Evolutionary conservation across 1,140 invertebrate genomes (phyloP), one percentile per base, ranked within the genome.

Genomic region (Drosophila repleta): DNA sequence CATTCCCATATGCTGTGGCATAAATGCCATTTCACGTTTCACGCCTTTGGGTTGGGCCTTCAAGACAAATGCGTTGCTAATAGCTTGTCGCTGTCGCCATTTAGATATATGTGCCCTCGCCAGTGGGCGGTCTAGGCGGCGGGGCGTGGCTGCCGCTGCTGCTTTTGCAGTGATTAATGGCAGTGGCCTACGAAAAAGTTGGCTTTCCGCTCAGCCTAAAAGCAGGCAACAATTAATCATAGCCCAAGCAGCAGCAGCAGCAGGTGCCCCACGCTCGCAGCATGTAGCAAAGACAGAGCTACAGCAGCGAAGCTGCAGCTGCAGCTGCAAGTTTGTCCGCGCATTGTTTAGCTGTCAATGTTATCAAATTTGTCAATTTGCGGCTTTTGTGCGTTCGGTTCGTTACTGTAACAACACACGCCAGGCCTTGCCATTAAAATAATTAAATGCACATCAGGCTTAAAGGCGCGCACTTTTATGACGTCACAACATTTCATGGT

Each of bases 31-130:
- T 83, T 79, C 79, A 71, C 68, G 57, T 89, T 83, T 79, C 79
- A 71, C 68, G 57, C 79, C 41, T 43, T 17, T 13, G 39, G 41
- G 26, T 15, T 71, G 65, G 39, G 61, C 61, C 43, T 65, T 37
- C 49, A 88, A 87, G 82, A 87, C 82, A 87, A 87, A 87, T 87
- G 82, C 82, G 82, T 88, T 88, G 79, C 82, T 87, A 87, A 87
- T 87, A 87, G 82, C 82, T 88, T 88, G 83, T 82, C 72, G 78
- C 82, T 81, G 82, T 87, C 72, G 56, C 60, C 67, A 10, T 17
- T 53, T 32, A 26, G 55, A 26, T 29, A 58, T 66, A 71, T 45
- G 41, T 64, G 39, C 39, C 39, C n/a, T n/a, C n/a, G n/a, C 48
- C 4, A 29, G 10, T 10, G 21, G 21, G 13, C 7, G 20, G 11